Base-by-base conservation (phyloP, 2,113 vertebrate genomes). In the Poecile atricapillus region DNA sequence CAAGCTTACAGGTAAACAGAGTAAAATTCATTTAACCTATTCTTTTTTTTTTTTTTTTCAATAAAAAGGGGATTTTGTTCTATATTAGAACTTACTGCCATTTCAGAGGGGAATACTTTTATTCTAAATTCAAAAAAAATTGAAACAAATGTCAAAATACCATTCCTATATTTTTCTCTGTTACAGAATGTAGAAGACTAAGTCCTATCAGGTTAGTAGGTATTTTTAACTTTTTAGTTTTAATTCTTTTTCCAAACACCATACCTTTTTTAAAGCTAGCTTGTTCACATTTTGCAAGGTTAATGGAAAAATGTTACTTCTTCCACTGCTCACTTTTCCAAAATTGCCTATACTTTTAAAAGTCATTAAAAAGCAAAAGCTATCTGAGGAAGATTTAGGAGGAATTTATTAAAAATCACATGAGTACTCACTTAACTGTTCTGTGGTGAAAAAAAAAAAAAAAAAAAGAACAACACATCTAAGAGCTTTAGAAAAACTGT, bases 51-150 rank as follows among this genome's bases (percentile, higher is more conserved):
- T 15, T 70, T 71, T 55, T 44, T 68, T 47, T 16, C 2, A 49
- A 50, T 62, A 27, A 73, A 77, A 56, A 3, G 2, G 0, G 1
- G 4, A 4, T 1, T 37, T 65, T 43, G 9, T 52, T 10, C 65
- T 75, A 11, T 12, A 39, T 55, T 39, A 83, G 35, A 52, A 50
- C 9, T 43, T 75, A 46, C 0, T 75, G 41, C 7, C 20, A 25
- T 76, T 86, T 75, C 77, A 28, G 43, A 79, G 27, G 10, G 19
- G 23, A 37, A 25, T 82, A 30, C 7, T 88, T 88, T 82, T 44
- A 49, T 47, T 52, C 17, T 70, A 56, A 55, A 64, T 41, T 73
- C 22, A 74, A 69, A 58, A 55, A 78, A 79, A 49, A 25, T 25
- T 44, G 31, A 89, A 86, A 67, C 9, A 53, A 67, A 80, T 17